These are phyloP conservation scores for Hydrolagus affinis DNA, from an alignment of 2,113 vertebrate species.

Conservation along the genomic window DNA sequence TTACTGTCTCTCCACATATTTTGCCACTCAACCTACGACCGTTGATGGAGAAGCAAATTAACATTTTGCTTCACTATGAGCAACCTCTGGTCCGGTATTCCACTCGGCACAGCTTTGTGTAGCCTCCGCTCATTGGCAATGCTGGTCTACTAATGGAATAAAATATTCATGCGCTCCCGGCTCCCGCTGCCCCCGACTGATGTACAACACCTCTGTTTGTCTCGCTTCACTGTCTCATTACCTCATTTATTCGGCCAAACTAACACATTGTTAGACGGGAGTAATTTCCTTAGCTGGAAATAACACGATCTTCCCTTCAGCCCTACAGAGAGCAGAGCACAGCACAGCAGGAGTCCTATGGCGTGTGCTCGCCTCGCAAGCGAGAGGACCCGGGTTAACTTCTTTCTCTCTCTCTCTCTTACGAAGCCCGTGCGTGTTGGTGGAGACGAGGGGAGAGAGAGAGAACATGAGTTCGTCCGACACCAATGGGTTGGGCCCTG, in stretches of 20 bases:
- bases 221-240: constrained; percentile 19
- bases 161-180: not conserved
- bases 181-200: not conserved
- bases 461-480: no score
- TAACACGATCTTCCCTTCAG: not conserved
- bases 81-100: constrained; percentile 7
- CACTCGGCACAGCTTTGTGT: not conserved
- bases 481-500: no score
- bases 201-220: not conserved
- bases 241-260: constrained; percentile 3
- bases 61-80: not conserved
- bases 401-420: no score
- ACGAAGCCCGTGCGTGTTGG: no score
- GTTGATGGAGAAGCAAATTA: no score
- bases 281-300: not conserved
- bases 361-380: no score
- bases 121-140: not conserved
- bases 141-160: not conserved
- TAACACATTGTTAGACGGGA: constrained; percentile 5
- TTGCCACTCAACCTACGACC: no score
- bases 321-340: no score
- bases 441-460: no score
- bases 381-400: no score
- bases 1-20: no score
- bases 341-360: no score